Evolutionary conservation across 2,797 vertebrate genomes (phyloP), one percentile per base, ranked within the genome.

Genomic region (Paedocypris micromegethes): DNA sequence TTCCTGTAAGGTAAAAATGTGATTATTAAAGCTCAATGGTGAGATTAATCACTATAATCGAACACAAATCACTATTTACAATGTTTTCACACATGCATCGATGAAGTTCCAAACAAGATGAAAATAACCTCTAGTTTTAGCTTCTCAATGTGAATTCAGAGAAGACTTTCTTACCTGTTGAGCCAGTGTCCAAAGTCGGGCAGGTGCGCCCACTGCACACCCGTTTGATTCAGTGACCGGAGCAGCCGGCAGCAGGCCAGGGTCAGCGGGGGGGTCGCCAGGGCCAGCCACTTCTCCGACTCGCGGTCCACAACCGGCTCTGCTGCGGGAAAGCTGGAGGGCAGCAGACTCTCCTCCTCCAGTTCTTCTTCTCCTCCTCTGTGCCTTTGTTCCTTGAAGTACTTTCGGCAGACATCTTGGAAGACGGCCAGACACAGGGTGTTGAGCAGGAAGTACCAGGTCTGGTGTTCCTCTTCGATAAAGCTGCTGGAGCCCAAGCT

Each of bases 401-500:
- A 91, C 78, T 86, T 91, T 70, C 92, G 89, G 73, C 88, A 96
- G 44, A 92, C 86, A 2, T 97, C 91, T 61, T 94, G 93, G 81
- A 93, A 91, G 72, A 99, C 68, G 9, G 85, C 85, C 68, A 98
- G 86, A 82, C 94, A 96, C 67, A 99, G 91, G 0, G 96, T 98
- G 81, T 82, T 96, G 80, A 93, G 79, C 58, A 98, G 88, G 75
- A 98, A 99, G 86, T 97, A 97, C 96, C 96, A 99, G 7, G 91
- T 97, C 79, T 98, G 96, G 79, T 98, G 96, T 72, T 99, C 96
- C 70, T 99, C 96, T 81, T 99, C 96, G 2, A 98, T 86, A 3
- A 97, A 97, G 82, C 96, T 98, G 88, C 94, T 98, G 57, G 95
- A 87, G 0, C 90, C 92, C 81, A 98, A 84, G 81, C 93, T 98